Conservation (phyloP, 2,113 vertebrate species). For the Sminthopsis crassicaudata region DNA sequence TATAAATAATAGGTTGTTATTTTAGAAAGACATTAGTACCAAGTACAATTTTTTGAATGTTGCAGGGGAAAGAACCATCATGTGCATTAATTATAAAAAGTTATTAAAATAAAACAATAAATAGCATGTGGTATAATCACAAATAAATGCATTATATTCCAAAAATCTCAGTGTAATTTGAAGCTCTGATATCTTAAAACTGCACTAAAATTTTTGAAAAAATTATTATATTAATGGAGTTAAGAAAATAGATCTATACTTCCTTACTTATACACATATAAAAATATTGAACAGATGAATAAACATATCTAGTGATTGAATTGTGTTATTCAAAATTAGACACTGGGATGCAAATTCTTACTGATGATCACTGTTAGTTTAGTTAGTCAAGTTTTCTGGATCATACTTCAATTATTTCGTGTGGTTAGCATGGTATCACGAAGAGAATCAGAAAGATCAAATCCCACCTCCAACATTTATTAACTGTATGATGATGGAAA, state of each 20-base stretch:
- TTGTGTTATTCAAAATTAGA: not conserved
- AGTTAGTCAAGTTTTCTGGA: not conserved
- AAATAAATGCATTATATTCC: not conserved
- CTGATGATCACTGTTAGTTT: not conserved
- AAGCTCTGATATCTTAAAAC: not conserved
- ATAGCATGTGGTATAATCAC: not conserved
- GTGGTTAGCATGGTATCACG: not conserved
- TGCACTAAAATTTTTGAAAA: not conserved
- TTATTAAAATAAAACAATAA: not conserved
- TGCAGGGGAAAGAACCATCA: not conserved
- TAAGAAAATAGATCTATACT: not conserved
- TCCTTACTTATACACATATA: not conserved
- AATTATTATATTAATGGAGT: not conserved
- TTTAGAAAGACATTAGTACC: not conserved
- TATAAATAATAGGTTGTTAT: not conserved
- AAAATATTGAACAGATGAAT: not conserved
- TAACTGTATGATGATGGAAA: not conserved
- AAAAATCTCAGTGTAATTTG: not conserved
- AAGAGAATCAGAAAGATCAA: not conserved
- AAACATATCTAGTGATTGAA: not conserved
- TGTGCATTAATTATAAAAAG: not conserved
- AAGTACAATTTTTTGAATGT: not conserved
- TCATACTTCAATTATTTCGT: not conserved
- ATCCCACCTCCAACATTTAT: not conserved
- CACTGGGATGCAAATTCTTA: not conserved